Evolutionary conservation across 2,113 vertebrate genomes (phyloP).

Genomic region (Sinosuthora webbiana): DNA sequence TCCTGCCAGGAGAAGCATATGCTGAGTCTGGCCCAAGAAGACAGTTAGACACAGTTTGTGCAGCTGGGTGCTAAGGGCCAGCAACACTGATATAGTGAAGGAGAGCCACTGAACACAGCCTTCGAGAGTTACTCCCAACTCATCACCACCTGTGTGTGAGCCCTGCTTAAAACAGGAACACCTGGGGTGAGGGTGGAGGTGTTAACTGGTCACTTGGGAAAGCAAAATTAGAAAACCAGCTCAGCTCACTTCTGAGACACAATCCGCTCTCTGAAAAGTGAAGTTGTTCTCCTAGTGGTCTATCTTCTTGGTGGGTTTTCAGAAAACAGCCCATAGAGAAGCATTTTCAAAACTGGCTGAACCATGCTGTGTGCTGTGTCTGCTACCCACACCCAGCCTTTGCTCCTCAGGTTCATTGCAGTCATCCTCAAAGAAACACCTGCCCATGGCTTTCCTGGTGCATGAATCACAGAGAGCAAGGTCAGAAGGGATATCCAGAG

Average conservation of each 20-base stretch:
- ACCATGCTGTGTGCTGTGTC: not conserved
- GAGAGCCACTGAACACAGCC: not conserved
- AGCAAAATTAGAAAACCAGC: not conserved
- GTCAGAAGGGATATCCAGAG: not conserved
- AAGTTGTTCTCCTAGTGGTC: not conserved
- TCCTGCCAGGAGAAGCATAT: not conserved
- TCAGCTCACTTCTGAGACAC: not conserved
- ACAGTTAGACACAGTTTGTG: not conserved
- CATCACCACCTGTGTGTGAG: not conserved
- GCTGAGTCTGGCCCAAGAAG: not conserved
- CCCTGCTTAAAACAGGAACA: not conserved
- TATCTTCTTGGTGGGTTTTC: not conserved
- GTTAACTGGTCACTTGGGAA: not conserved
- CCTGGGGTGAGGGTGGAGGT: not conserved
- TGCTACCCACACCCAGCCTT: not conserved
- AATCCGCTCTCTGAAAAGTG: not conserved
- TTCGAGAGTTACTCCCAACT: not conserved
- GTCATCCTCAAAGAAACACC: not conserved
- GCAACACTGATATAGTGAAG: not conserved
- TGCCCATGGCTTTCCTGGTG: not conserved
- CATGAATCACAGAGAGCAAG: not conserved
- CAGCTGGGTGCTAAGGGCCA: not conserved
- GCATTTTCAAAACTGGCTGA: not conserved
- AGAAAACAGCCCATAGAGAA: not conserved
- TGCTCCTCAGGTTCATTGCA: not conserved